phyloP scores from a whole-genome alignment of 2,888 invertebrate genomes.

The Liopterus haemorrhoidalis region DNA sequence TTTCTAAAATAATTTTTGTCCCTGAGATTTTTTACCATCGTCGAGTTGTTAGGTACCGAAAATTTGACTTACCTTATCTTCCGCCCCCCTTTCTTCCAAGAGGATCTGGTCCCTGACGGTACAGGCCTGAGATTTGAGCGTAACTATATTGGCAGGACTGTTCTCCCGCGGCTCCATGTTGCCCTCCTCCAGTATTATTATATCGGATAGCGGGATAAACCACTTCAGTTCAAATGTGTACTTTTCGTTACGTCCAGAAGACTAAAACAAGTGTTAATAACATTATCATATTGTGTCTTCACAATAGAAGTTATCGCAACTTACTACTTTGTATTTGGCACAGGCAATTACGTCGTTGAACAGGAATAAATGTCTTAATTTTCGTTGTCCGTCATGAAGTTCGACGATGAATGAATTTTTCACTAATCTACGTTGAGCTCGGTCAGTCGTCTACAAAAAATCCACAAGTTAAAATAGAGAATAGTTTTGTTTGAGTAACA shows the following conservation, averaged over 20 bases:
- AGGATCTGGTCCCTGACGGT: constrained; percentile 80
- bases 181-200: constrained; percentile 66
- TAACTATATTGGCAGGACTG: constrained; percentile 75
- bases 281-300: constrained; percentile 3
- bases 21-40: no score
- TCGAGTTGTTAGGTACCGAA: no score
- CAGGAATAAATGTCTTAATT: constrained; percentile 85
- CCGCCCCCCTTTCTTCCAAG: constrained; percentile 64
- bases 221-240: constrained; percentile 90
- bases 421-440: constrained; percentile 79
- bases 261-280: constrained; percentile 44
- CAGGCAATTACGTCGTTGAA: constrained; percentile 94
- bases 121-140: constrained; percentile 78
- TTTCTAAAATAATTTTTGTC: no score
- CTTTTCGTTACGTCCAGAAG: constrained; percentile 73
- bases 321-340: constrained; percentile 78
- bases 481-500: no score
- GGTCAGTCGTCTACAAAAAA: constrained; percentile 61
- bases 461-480: no score
- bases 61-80: constrained; percentile 57
- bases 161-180: constrained; percentile 64
- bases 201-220: constrained; percentile 84
- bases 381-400: constrained; percentile 79
- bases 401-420: constrained; percentile 95
- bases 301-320: constrained; percentile 6